Evolutionary conservation across 2,888 invertebrate species (phyloP).

Genomic region (Cosmia pyralina): DNA sequence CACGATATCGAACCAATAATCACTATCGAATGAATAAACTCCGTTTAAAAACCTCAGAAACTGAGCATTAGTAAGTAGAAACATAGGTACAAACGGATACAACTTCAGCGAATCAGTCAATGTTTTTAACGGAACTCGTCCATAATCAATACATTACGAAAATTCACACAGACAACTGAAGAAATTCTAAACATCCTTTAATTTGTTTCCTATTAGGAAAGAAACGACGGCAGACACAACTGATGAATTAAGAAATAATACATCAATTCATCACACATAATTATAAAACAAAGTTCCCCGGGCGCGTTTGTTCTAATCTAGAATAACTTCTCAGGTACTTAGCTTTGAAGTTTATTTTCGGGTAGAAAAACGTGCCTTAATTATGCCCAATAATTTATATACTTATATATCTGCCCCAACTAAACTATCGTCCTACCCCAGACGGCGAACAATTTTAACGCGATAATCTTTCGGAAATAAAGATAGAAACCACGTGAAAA

Average conservation of each 20-base stretch:
- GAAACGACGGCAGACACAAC: too few species aligned
- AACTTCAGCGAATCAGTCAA: conserved; percentile 26
- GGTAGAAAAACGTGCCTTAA: not conserved
- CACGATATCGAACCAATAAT: too few species aligned
- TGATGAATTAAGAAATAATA: too few species aligned
- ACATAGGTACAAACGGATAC: too few species aligned
- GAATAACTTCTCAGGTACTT: not conserved
- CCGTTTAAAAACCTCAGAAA: too few species aligned
- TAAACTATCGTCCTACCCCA: not conserved
- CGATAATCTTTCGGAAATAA: not conserved
- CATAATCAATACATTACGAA: conserved; percentile 10
- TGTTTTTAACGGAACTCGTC: conserved; percentile 30
- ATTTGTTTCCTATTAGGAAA: not conserved
- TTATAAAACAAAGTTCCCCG: too few species aligned
- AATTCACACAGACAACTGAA: conserved; percentile 16
- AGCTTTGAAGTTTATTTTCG: not conserved
- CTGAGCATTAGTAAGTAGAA: too few species aligned
- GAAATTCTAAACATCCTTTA: conserved; percentile 33
- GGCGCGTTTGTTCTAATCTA: too few species aligned
- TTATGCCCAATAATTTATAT: not conserved
- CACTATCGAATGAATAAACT: too few species aligned
- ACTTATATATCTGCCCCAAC: not conserved
- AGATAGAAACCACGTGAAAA: not conserved
- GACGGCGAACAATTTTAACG: not conserved
- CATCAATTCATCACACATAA: too few species aligned